Conservation (phyloP, 2,113 vertebrate genomes). For the Dryoscopus gambensis region DNA sequence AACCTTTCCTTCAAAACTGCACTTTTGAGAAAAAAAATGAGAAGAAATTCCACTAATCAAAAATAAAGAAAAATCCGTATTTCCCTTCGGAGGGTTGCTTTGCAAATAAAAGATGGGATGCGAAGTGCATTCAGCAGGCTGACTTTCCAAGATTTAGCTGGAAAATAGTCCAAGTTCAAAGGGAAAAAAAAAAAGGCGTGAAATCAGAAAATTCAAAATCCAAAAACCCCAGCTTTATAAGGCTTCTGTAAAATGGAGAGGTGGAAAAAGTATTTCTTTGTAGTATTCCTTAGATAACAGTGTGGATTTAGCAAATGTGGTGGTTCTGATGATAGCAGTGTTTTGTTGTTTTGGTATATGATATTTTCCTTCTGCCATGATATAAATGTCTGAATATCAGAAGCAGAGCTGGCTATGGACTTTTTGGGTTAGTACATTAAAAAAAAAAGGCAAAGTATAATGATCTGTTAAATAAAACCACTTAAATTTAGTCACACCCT, state of each 20-base stretch:
- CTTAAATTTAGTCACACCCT: neutral
- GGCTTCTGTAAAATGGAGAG: neutral
- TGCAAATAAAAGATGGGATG: neutral
- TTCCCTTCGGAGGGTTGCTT: neutral
- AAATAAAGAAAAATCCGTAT: neutral
- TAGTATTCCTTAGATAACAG: neutral
- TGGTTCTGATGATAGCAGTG: neutral
- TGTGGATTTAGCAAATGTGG: neutral
- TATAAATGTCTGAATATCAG: neutral
- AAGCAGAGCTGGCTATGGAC: neutral
- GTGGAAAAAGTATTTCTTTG: neutral
- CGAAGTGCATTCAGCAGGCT: neutral
- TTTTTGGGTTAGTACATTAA: neutral
- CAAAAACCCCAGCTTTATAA: neutral
- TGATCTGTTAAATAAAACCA: neutral
- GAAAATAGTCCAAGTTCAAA: neutral
- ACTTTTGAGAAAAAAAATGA: neutral
- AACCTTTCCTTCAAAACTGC: conserved; percentile 4
- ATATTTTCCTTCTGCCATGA: neutral
- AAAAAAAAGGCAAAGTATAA: neutral
- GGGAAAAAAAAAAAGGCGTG: neutral
- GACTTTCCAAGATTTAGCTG: neutral
- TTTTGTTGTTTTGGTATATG: neutral
- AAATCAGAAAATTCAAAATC: neutral
- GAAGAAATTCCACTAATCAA: neutral